Evolutionary conservation across 2,797 vertebrate species (phyloP), one percentile per base, ranked within the genome.

Genomic region (Poecile montanus): DNA sequence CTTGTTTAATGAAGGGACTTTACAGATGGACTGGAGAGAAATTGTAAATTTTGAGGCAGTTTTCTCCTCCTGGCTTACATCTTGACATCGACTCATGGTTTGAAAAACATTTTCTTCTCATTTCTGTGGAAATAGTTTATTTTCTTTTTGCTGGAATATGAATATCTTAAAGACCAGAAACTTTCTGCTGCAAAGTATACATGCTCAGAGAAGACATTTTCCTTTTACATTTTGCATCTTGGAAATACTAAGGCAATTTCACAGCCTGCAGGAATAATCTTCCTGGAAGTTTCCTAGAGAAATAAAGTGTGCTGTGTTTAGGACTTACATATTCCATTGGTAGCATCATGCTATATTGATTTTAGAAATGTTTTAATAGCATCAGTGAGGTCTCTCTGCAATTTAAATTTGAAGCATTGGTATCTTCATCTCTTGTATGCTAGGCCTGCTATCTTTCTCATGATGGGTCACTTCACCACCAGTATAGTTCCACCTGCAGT

Each of bases 51-150:
- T 27, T 6, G 22, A 80, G n/a, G 27, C 18, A 53, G 7, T 62
- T 94, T 82, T 85, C 13, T 66, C 8, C 61, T 96, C 23, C 26
- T 67, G 57, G 47, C 13, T 90, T 86, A 16, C 32, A 14, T 51
- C 32, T 65, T 57, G 23, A 19, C 50, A 56, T 57, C 0, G 0
- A 5, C 9, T 68, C 25, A 27, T 4, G 7, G 18, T 71, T 71
- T 88, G 32, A 70, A 90, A 66, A 60, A 47, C 14, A 72, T 11
- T 75, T 77, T 68, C 10, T 58, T 70, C 36, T 74, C 7, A 23
- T 81, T 78, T 77, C 20, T 13, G 72, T 84, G 65, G 40, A 91
- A 47, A 9, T 27, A 30, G 7, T 40, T 91, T 70, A 11, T 84
- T 86, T 74, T 56, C 8, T 38, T 81, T 86, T 79, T 72, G 21